Base-by-base conservation (phyloP, 2,888 invertebrate species). In the Sarcophaga carnaria region DNA sequence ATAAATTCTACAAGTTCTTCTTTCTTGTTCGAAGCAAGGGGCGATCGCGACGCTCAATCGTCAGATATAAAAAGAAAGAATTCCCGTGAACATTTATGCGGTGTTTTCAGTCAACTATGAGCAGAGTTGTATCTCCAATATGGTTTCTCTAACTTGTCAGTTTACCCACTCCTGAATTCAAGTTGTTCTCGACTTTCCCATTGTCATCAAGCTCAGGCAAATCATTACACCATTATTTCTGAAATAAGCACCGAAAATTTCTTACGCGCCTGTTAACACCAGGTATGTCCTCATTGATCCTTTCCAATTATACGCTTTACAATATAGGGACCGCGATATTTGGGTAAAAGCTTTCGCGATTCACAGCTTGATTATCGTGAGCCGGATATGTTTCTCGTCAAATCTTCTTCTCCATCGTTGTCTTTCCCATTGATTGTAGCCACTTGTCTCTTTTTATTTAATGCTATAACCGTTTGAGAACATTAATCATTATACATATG, bases 261-360 rank as follows among this genome's bases (percentile, higher is more conserved):
- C 22, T 86, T 86, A 14, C 83, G 69, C 11, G 69, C 27, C 20
- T 54, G 25, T 75, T 74, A 77, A 86, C 71, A 22, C 85, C 80
- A n/a, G 27, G 27, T 27, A 87, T 88, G 79, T 88, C 86, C 83
- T 87, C 85, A 89, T 2, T 88, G 69, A 62, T 88, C 88, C n/a
- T 89, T 88, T n/a, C 62, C 27, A 27, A 27, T 27, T 27, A 27
- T 27, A 27, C 27, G 27, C 2, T 27, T 27, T 27, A 27, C 27
- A 27, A 27, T 27, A 3, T 27, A 27, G 27, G 27, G 27, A 27
- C 27, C 27, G 4, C 27, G 27, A 27, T 27, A 86, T 22, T 83
- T 85, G 0, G 83, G 83, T 22, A 87, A 69, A 4, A 88, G 71
- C 60, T 86, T 88, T 11, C 86, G 89, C 20, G 86, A 88, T 17